These are phyloP conservation scores for Ridgeia piscesae DNA, from an alignment of 1,140 invertebrate genomes.

Conservation along the genomic window DNA sequence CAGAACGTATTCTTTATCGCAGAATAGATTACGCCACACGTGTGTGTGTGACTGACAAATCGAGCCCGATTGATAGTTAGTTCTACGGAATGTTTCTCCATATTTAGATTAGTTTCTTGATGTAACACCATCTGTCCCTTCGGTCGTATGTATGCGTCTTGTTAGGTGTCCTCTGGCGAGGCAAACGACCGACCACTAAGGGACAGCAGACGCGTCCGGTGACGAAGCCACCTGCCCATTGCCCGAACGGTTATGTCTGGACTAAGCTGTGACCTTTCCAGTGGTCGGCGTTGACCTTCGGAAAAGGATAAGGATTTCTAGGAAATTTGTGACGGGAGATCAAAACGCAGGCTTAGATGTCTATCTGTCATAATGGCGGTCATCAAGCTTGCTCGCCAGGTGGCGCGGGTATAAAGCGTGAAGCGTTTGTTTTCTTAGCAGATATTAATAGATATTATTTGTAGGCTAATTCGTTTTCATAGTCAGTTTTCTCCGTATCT, in stretches of 20 bases:
- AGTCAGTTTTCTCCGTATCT: too few relatives aligned
- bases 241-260: neutral
- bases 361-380: neutral
- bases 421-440: neutral
- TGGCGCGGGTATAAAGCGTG: neutral
- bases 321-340: neutral
- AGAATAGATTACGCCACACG: too few relatives aligned
- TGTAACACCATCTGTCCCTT: too few relatives aligned
- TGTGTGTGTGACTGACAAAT: too few relatives aligned
- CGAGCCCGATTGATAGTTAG: too few relatives aligned
- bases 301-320: neutral
- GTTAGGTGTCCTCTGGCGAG: neutral
- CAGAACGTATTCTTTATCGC: too few relatives aligned
- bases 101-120: too few relatives aligned
- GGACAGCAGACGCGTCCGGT: neutral
- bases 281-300: neutral
- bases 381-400: neutral
- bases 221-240: neutral
- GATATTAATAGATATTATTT: too few relatives aligned
- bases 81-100: too few relatives aligned
- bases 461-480: too few relatives aligned
- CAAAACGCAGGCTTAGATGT: neutral
- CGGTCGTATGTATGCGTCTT: neutral
- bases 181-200: neutral
- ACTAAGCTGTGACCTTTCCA: neutral